Conservation (phyloP, 1,140 invertebrate genomes). For the Pseudomyrmex dendroicus region DNA sequence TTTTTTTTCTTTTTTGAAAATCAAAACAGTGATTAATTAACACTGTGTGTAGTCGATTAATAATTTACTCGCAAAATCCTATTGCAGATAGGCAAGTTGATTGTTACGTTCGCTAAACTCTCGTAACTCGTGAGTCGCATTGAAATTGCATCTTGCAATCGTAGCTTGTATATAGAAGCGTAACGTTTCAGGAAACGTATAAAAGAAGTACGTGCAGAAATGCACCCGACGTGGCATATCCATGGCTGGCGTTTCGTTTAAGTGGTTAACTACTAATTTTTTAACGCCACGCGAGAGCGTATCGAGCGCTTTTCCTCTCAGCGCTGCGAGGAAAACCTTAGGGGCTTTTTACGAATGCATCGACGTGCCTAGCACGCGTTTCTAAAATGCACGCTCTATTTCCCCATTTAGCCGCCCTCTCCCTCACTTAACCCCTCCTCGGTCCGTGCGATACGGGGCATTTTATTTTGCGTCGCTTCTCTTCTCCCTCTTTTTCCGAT, state of each 20-base stretch:
- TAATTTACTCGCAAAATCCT: conserved; percentile 19
- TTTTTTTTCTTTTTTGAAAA: too few relatives aligned
- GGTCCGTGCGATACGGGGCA: conserved; percentile 31
- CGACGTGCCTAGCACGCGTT: conserved; percentile 55
- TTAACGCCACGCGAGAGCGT: conserved; percentile 33
- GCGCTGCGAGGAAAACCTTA: conserved; percentile 7
- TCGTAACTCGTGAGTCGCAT: too few relatives aligned
- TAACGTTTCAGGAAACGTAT: background rate
- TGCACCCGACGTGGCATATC: conserved; percentile 6
- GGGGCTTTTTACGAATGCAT: conserved; percentile 68
- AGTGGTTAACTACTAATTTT: conserved; percentile 60
- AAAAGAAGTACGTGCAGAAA: conserved; percentile 38
- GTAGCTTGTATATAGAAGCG: background rate
- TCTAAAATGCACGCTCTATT: conserved; percentile 65
- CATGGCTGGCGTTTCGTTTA: conserved; percentile 37
- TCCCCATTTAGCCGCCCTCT: conserved; percentile 11
- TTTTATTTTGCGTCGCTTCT: conserved; percentile 42
- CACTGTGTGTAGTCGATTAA: background rate
- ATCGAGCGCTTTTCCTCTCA: conserved; percentile 40
- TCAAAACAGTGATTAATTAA: too few relatives aligned
- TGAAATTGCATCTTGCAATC: background rate
- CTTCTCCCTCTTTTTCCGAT: background rate
- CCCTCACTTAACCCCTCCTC: too few relatives aligned
- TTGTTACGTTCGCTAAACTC: too few relatives aligned
- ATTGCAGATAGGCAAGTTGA: too few relatives aligned